phyloP scores from a whole-genome alignment of 2,797 vertebrate genomes.

The Siniperca obscura region DNA sequence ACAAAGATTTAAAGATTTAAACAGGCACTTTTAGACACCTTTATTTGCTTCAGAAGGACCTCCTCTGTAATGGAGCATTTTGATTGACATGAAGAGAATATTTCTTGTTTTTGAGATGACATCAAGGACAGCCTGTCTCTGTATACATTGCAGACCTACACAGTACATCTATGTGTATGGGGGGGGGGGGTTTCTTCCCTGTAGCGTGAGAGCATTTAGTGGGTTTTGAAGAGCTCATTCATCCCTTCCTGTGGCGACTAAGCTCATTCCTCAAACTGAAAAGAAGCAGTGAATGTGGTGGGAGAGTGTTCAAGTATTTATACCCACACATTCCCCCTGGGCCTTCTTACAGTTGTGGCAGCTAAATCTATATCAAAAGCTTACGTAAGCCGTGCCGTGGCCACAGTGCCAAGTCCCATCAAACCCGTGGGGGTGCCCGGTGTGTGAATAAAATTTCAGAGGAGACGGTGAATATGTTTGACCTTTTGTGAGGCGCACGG shows the following conservation, averaged over 20 bases:
- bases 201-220: slow-evolving; percentile 46
- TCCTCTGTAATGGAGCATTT: slow-evolving; percentile 22
- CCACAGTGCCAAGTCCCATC: slow-evolving; percentile 54
- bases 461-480: slow-evolving; percentile 77
- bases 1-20: background rate
- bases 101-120: slow-evolving; percentile 16
- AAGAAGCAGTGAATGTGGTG: slow-evolving; percentile 56
- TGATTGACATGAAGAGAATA: background rate
- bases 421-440: slow-evolving; percentile 35
- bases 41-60: background rate
- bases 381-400: slow-evolving; percentile 50
- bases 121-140: slow-evolving; percentile 23
- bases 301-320: slow-evolving; percentile 63
- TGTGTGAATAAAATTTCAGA: slow-evolving; percentile 73
- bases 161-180: background rate
- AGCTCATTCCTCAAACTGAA: slow-evolving; percentile 63
- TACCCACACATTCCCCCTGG: slow-evolving; percentile 53
- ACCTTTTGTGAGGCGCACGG: slow-evolving; percentile 74
- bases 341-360: slow-evolving; percentile 31
- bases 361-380: slow-evolving; percentile 69
- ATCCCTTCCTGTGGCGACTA: slow-evolving; percentile 43
- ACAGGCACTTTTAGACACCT: slow-evolving; percentile 2
- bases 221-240: slow-evolving; percentile 55
- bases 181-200: background rate
- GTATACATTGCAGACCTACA: slow-evolving; percentile 8